phyloP scores from a whole-genome alignment of 2,113 vertebrate genomes.

The Hirundichthys speculiger region DNA sequence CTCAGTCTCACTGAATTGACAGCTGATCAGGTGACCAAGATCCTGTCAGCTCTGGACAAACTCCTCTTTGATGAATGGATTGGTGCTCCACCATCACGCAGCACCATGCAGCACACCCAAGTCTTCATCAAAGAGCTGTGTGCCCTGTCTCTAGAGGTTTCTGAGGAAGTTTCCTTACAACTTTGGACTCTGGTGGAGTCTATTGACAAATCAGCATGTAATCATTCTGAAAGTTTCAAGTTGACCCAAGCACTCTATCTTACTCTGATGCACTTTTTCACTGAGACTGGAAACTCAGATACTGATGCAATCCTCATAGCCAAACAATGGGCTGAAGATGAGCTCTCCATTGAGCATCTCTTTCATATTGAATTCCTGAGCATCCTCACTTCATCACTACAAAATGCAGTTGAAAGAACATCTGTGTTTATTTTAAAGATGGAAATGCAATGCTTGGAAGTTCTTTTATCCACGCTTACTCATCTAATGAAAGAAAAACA shows the following conservation, averaged over 20 bases:
- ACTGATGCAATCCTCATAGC: constrained; percentile 27
- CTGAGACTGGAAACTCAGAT: neutral
- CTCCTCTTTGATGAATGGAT: constrained; percentile 45
- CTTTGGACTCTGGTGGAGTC: neutral
- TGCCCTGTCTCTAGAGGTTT: constrained; percentile 8
- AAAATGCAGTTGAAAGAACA: neutral
- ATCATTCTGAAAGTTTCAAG: constrained; percentile 2
- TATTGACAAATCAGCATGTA: constrained; percentile 23
- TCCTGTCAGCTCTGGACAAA: constrained; percentile 30
- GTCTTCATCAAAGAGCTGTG: constrained; percentile 42
- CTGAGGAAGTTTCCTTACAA: constrained; percentile 8
- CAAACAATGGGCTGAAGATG: constrained; percentile 18
- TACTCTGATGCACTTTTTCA: constrained; percentile 3
- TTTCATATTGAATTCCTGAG: constrained; percentile 8
- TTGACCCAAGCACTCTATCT: constrained; percentile 34
- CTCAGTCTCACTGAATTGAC: constrained; percentile 13
- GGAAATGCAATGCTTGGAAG: constrained; percentile 27
- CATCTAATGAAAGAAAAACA: constrained; percentile 8
- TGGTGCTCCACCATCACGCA: neutral
- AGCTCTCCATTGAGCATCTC: constrained; percentile 4
- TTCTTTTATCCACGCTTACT: constrained; percentile 16
- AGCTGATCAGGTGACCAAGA: constrained; percentile 12
- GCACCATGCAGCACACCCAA: constrained; percentile 41
- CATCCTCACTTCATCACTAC: constrained; percentile 22
- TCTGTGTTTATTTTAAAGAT: constrained; percentile 22